Conservation (phyloP, 2,113 vertebrate genomes). For the Thalassoma bifasciatum region DNA sequence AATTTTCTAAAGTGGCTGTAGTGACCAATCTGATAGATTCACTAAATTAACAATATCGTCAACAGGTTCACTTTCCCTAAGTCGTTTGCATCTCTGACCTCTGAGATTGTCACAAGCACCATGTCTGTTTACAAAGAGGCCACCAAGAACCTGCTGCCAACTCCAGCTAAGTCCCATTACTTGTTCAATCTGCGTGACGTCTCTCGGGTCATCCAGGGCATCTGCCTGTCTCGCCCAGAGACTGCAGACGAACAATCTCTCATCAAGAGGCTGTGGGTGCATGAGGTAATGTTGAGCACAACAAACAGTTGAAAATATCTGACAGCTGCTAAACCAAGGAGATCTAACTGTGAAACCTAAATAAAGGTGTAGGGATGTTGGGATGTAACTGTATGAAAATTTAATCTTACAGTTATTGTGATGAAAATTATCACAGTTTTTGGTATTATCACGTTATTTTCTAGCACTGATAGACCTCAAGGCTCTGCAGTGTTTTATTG, state of each 20-base stretch:
- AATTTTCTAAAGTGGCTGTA: neutral
- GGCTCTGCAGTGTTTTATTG: no score
- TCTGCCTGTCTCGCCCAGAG: conserved; percentile 91
- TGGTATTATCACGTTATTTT: no score
- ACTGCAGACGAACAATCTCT: conserved; percentile 79
- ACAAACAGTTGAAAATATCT: neutral
- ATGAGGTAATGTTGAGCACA: conserved; percentile 84
- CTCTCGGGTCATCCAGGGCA: conserved; percentile 92
- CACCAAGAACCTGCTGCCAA: conserved; percentile 90
- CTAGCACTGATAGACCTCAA: no score
- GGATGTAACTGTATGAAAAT: no score
- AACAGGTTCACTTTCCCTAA: conserved; percentile 87
- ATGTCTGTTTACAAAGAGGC: conserved; percentile 89
- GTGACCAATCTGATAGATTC: neutral
- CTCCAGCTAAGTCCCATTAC: conserved; percentile 92
- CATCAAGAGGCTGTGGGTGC: conserved; percentile 93
- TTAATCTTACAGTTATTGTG: no score
- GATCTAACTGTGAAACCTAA: neutral
- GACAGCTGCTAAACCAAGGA: neutral
- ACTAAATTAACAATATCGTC: conserved; percentile 18
- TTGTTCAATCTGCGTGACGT: conserved; percentile 93
- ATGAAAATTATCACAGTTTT: no score
- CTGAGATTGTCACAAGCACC: conserved; percentile 86
- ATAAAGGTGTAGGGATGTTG: neutral
- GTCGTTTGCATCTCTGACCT: conserved; percentile 83